Evolutionary conservation across 2,888 invertebrate genomes (phyloP), one percentile per base, ranked within the genome.

Genomic region (Mechanitis messenoides): DNA sequence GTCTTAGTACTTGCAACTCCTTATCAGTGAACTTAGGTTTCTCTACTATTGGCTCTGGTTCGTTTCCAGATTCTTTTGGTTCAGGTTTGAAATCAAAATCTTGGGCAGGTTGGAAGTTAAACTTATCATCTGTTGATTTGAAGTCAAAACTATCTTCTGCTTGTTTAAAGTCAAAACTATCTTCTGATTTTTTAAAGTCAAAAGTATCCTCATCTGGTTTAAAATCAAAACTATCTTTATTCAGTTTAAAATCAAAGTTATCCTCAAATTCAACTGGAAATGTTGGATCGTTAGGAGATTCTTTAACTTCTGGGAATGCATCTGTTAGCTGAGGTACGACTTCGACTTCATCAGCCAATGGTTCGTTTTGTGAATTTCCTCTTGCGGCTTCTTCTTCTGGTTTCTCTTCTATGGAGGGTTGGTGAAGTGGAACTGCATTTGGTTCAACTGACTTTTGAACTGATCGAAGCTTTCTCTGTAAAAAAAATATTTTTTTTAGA

Each of bases 391-490:
- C 78, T 6, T 87, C 87, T 31, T 88, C 87, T 6, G 68, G 75
- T 69, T 81, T 87, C 20, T 90, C 90, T 55, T 90, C 90, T 12
- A 85, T 65, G 0, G 87, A 85, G 0, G 65, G 66, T 59, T 76
- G 76, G 31, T 74, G 74, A 38, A 78, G 72, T 3, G 76, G 65
- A 54, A 78, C 73, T 45, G 84, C 77, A 64, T 87, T 90, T 6
- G 92, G 91, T 65, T 87, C 90, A 1, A 83, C 83, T 1, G 92
- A 92, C 65, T 90, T 86, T 70, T 92, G 92, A 12, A 93, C 93
- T 12, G 92, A 88, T 57, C 94, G 91, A 55, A 94, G 89, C 79
- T 94, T 94, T 70, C 95, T 91, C 93, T 93, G 83, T 42, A 75
- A 60, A 72, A 69, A 58, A 50, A 47, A 55, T 9, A 42, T 1